Base-by-base conservation (phyloP, 2,797 vertebrate species). In the Urocyon cinereoargenteus region DNA sequence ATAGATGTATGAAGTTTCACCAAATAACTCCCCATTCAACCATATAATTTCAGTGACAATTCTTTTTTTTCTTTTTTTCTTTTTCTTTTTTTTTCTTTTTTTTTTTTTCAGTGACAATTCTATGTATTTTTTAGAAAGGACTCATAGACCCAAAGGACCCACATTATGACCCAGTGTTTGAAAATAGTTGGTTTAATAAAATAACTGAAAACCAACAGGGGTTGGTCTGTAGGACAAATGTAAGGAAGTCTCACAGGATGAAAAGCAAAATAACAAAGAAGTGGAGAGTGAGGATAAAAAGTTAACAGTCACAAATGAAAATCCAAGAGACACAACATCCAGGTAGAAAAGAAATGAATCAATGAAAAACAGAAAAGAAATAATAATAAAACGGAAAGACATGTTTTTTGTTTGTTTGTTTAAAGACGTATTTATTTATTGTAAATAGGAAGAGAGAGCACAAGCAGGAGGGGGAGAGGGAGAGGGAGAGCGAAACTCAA, bases 201-300 rank as follows among this genome's bases (percentile, higher is more conserved):
- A 61, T 31, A 73, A 45, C 1, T 73, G 26, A 77, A 95, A 89
- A 31, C 3, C 26, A 92, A 68, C 6, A 13, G 5, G 1, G 66
- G 2, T 85, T 91, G 26, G 31, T 84, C n/a, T 55, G 3, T 34
- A 57, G 14, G 4, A 75, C 26, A 28, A 70, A 93, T 86, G 31
- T 15, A 64, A 86, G 28, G 61, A 89, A 70, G n/a, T 51, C 5
- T 77, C 36, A 92, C 10, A 70, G 13, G 90, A 70, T 51, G 19
- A 95, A 97, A 70, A 83, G 9, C 45, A 40, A 88, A 92, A 53
- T 70, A 86, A 18, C 5, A 72, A 73, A 94, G 16, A 34, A 90
- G 86, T 90, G 31, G 1, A 28, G n/a, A 49, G 59, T 79, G 85
- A 49, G 13, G 90, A 3, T 45, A 61, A 40, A 73, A 85, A 92